Evolutionary conservation across 2,797 vertebrate species (phyloP).

Genomic region (Sebastes taczanowskii): DNA sequence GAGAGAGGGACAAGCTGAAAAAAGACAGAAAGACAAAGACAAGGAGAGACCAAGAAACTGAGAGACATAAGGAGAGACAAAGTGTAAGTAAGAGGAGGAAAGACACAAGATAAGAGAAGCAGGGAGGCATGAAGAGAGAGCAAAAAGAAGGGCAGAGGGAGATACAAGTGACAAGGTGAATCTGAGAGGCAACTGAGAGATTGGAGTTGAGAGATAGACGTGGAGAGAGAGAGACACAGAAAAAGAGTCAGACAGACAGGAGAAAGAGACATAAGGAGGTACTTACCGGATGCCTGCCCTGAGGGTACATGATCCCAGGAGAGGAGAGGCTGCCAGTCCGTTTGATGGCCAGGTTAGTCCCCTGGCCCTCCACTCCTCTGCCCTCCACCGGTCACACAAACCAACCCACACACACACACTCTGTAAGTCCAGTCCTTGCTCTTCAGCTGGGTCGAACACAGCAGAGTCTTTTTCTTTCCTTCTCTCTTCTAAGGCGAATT

Average conservation of each 20-base stretch:
- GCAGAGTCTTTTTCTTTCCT: conserved; percentile 32
- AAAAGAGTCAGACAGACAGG: conserved; percentile 11
- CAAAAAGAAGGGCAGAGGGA: background rate
- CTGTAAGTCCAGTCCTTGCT: conserved; percentile 54
- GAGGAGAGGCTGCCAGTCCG: conserved; percentile 78
- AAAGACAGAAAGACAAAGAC: background rate
- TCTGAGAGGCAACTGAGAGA: conserved; percentile 9
- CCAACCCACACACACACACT: conserved; percentile 41
- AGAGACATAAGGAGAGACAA: background rate
- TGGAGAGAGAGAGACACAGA: background rate
- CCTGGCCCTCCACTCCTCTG: conserved; percentile 81
- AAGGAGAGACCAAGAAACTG: background rate
- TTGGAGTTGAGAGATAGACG: conserved; percentile 8
- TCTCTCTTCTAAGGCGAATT: conserved; percentile 43
- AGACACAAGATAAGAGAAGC: background rate
- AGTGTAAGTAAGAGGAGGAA: background rate
- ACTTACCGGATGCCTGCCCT: conserved; percentile 92
- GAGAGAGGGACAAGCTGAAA: background rate
- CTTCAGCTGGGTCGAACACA: conserved; percentile 44
- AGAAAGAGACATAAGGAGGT: conserved; percentile 47
- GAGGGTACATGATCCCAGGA: conserved; percentile 91
- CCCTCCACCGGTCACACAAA: conserved; percentile 69
- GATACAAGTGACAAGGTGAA: conserved; percentile 4
- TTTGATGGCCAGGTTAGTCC: conserved; percentile 80
- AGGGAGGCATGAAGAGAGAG: background rate